These are phyloP conservation scores for Julus scanicus DNA, from an alignment of 2,888 invertebrate genomes.

Conservation along the genomic window DNA sequence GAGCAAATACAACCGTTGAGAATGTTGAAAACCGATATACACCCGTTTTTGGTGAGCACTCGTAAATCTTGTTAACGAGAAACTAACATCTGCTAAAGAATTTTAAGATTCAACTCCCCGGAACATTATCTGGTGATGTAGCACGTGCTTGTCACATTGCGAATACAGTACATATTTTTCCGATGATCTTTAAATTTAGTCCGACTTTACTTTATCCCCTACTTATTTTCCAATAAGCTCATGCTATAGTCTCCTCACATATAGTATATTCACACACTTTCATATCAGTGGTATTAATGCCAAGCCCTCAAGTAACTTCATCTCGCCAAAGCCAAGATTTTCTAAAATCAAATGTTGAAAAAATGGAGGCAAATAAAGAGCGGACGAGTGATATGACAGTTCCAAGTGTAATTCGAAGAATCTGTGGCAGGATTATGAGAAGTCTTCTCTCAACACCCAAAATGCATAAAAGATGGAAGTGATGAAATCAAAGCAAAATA, in stretches of 20 bases:
- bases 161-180: neutral
- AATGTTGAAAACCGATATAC: conserved; percentile 25
- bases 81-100: conserved; percentile 51
- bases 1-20: neutral
- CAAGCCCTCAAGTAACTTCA: neutral
- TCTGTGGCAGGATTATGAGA: neutral
- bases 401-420: neutral
- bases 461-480: neutral
- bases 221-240: too few relatives aligned
- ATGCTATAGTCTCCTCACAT: too few relatives aligned
- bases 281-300: neutral
- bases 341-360: neutral
- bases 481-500: conserved; percentile 5
- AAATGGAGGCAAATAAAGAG: neutral
- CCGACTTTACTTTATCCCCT: neutral
- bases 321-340: neutral
- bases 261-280: neutral
- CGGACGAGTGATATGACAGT: neutral
- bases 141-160: neutral
- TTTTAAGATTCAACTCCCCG: conserved; percentile 7
- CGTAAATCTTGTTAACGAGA: conserved; percentile 53
- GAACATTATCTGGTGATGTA: neutral
- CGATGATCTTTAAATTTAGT: neutral
- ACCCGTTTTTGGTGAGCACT: neutral
- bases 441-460: neutral